These are phyloP conservation scores for Etheostoma perlongum DNA, from an alignment of 2,797 vertebrate species.

Conservation along the genomic window DNA sequence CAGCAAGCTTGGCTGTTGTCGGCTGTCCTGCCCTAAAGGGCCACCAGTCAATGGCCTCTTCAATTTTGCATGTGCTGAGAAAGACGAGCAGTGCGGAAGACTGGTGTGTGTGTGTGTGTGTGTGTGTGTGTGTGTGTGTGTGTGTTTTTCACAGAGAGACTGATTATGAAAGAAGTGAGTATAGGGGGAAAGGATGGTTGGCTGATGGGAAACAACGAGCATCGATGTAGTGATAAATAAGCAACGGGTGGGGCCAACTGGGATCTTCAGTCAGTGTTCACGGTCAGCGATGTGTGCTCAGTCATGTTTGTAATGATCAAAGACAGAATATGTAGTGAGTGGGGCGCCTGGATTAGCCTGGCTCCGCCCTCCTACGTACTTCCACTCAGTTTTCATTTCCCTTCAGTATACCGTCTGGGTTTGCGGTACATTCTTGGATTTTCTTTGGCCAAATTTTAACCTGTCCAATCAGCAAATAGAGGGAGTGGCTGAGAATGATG, in stretches of 20 bases:
- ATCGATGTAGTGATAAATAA: slow-evolving; percentile 9
- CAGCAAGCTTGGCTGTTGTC: slow-evolving; percentile 26
- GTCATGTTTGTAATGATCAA: background rate
- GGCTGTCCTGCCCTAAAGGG: slow-evolving; percentile 24
- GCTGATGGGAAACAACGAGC: slow-evolving; percentile 7
- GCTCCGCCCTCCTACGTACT: no score
- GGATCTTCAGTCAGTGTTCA: background rate
- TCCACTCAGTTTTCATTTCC: no score
- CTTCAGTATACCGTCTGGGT: no score
- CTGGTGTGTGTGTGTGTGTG: slow-evolving; percentile 20
- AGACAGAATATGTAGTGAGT: background rate
- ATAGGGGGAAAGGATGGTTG: slow-evolving; percentile 1
- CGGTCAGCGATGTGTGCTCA: no score
- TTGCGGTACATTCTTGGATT: no score
- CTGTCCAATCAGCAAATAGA: no score
- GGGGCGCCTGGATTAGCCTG: no score
- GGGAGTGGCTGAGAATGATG: no score
- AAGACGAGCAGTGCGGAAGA: slow-evolving; percentile 35
- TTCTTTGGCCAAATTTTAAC: no score
- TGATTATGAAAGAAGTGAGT: no score
- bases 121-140: slow-evolving; percentile 26
- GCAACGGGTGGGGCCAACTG: background rate
- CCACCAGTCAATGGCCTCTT: slow-evolving; percentile 53
- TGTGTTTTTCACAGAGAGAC: background rate
- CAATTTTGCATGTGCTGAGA: slow-evolving; percentile 65